Conservation (phyloP, 2,797 vertebrate genomes). For the Steatocranus sp. region DNA sequence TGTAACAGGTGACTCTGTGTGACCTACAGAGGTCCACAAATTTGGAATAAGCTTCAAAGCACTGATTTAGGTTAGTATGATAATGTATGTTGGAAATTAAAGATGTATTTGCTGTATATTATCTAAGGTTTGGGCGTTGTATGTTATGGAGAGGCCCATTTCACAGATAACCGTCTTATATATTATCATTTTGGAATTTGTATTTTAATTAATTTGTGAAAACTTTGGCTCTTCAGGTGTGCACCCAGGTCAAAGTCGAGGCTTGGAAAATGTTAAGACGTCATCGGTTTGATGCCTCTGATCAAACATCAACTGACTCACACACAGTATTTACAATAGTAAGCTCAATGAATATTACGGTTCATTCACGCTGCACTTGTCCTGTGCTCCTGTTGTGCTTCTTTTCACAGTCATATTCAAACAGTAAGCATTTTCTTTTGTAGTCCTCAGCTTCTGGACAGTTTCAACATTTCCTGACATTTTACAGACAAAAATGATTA, state of each 20-base stretch:
- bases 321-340: background rate
- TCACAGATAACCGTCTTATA: rapidly evolving
- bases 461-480: background rate
- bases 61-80: background rate
- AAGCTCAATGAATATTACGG: background rate
- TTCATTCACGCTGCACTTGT: background rate
- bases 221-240: background rate
- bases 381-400: background rate
- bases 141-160: background rate
- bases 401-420: background rate
- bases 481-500: background rate
- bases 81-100: background rate
- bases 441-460: background rate
- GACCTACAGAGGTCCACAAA: background rate
- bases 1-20: background rate
- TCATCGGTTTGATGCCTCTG: background rate
- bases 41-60: background rate
- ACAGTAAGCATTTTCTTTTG: background rate
- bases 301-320: background rate
- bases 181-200: background rate
- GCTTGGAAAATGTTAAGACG: background rate
- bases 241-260: conserved; percentile 24
- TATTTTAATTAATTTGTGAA: background rate
- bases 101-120: background rate
- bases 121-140: background rate